Conservation (phyloP, 2,888 invertebrate genomes). For the Mesochorus sp. region DNA sequence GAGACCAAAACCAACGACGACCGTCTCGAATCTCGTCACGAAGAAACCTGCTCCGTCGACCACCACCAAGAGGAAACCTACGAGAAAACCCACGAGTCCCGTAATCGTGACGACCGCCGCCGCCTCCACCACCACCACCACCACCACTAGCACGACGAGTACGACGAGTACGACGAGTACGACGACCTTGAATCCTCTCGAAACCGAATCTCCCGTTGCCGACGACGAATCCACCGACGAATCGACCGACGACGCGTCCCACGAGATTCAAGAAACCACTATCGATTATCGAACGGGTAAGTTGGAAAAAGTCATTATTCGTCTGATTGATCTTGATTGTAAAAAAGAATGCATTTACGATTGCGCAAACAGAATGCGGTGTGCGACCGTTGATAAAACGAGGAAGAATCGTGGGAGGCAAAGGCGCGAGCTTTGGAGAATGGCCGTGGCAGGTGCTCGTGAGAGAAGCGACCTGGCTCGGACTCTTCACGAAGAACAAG, state of each 20-base stretch:
- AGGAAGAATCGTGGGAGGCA: conserved; percentile 95
- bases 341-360: neutral
- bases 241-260: conserved; percentile 53
- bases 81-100: conserved; percentile 80
- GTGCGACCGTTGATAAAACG: conserved; percentile 90
- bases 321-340: neutral
- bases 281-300: conserved; percentile 76
- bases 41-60: too few species aligned
- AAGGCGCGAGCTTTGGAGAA: conserved; percentile 92
- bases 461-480: conserved; percentile 95
- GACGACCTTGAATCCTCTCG: too few species aligned
- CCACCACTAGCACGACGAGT: too few species aligned
- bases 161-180: too few species aligned
- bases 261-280: conserved; percentile 79
- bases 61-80: too few species aligned
- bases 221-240: conserved; percentile 20
- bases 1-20: conserved; percentile 80
- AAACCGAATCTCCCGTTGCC: conserved; percentile 52
- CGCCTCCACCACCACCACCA: conserved; percentile 74
- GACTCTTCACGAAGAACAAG: conserved; percentile 96
- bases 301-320: neutral
- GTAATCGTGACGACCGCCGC: conserved; percentile 75
- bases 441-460: conserved; percentile 98
- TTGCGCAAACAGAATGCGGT: conserved; percentile 89
- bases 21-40: conserved; percentile 76